Evolutionary conservation across 2,797 vertebrate genomes (phyloP).

Genomic region (Hypotaenidia philippensis): DNA sequence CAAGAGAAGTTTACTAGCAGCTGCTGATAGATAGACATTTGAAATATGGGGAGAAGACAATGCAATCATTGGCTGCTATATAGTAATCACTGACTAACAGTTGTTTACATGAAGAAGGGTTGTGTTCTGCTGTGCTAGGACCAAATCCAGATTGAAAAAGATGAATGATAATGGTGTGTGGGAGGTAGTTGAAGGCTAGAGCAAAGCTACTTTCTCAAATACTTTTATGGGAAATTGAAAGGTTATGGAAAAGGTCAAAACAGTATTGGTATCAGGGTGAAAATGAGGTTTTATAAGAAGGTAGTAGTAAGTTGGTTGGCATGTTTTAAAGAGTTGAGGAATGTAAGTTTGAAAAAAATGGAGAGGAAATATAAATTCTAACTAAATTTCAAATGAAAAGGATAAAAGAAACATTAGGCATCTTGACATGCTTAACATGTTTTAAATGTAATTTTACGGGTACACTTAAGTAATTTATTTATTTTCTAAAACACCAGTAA

Average conservation of each 20-base stretch:
- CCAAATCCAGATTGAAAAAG: background rate
- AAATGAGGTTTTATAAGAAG: background rate
- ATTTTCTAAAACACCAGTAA: background rate
- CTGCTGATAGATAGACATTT: background rate
- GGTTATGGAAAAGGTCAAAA: background rate
- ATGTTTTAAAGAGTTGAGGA: background rate
- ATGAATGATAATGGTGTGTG: background rate
- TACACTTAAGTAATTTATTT: background rate
- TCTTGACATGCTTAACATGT: background rate
- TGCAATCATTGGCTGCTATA: background rate
- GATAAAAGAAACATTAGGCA: background rate
- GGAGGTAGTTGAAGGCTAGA: background rate
- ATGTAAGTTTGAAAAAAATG: background rate
- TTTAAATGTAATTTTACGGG: background rate
- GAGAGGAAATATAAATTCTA: background rate
- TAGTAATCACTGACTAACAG: background rate
- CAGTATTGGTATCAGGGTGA: background rate
- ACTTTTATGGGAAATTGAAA: background rate
- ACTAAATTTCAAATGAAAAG: background rate
- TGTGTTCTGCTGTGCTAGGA: background rate
- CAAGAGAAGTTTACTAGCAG: background rate
- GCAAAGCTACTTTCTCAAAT: background rate
- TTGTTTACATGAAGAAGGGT: background rate
- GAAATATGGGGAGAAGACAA: background rate
- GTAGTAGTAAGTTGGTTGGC: background rate